Conservation (phyloP, 2,797 vertebrate species). For the Hemitrygon akajei region DNA sequence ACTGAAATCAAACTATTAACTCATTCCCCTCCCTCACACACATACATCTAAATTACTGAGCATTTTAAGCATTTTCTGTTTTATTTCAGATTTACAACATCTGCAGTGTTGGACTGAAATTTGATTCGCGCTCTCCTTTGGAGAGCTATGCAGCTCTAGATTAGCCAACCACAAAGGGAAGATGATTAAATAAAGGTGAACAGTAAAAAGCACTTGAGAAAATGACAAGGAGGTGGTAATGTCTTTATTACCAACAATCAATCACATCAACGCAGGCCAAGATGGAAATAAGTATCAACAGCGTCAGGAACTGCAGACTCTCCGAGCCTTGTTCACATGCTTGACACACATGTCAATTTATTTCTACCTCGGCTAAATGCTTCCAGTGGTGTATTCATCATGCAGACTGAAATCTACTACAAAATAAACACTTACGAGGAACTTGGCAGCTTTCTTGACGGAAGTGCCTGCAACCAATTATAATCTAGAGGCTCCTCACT, state of each 20-base stretch:
- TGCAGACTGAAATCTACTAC: background rate
- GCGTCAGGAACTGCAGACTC: background rate
- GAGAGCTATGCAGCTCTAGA: background rate
- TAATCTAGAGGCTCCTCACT: background rate
- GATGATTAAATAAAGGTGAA: slow-evolving; percentile 32
- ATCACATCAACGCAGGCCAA: slow-evolving; percentile 20
- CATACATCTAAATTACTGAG: background rate
- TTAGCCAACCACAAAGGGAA: slow-evolving; percentile 3
- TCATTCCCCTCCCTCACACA: background rate
- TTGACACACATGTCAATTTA: background rate
- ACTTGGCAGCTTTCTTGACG: background rate
- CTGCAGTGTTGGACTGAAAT: background rate
- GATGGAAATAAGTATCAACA: slow-evolving; percentile 29
- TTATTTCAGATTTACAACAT: background rate
- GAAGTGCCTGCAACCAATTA: background rate
- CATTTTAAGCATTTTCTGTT: background rate
- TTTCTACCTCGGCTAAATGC: background rate
- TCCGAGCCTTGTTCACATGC: background rate
- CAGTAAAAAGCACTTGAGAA: slow-evolving; percentile 25
- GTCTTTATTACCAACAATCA: slow-evolving; percentile 22
- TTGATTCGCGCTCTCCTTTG: background rate
- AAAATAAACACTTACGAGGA: background rate
- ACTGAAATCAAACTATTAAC: background rate
- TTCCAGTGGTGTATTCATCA: background rate
- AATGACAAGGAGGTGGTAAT: slow-evolving; percentile 30